Evolutionary conservation across 2,797 vertebrate species (phyloP).

Genomic region (Hirundo rustica): DNA sequence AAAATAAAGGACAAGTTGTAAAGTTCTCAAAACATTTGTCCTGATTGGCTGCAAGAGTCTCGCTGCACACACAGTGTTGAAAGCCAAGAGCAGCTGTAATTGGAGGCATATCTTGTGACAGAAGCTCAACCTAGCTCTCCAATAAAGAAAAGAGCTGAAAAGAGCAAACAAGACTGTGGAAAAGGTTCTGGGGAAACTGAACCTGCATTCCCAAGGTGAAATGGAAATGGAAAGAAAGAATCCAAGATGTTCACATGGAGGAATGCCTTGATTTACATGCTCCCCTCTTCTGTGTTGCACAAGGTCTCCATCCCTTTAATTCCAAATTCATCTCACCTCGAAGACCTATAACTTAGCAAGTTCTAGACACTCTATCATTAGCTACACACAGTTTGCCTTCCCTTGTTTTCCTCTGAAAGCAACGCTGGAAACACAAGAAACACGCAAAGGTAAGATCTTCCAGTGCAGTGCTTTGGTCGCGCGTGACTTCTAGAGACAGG

Average conservation of each 20-base stretch:
- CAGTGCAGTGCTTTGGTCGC: background rate
- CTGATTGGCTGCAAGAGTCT: background rate
- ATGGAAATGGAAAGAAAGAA: background rate
- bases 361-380: background rate
- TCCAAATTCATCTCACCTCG: background rate
- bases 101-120: background rate
- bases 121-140: background rate
- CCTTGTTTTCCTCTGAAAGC: background rate
- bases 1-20: background rate
- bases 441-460: background rate
- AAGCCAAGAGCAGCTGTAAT: background rate
- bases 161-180: background rate
- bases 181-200: background rate
- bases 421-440: background rate
- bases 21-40: background rate
- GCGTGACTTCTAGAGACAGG: background rate
- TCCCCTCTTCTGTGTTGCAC: background rate
- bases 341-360: background rate
- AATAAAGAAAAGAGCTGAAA: background rate
- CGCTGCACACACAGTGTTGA: background rate
- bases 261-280: background rate
- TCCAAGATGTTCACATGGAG: too few relatives aligned
- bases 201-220: background rate
- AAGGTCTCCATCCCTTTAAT: background rate
- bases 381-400: background rate